Percentiles rank a stretch among this genome's conserved stretches.
phyloP scores from a whole-genome alignment of 2,888 invertebrate genomes.

The Diplolepis rosae region DNA sequence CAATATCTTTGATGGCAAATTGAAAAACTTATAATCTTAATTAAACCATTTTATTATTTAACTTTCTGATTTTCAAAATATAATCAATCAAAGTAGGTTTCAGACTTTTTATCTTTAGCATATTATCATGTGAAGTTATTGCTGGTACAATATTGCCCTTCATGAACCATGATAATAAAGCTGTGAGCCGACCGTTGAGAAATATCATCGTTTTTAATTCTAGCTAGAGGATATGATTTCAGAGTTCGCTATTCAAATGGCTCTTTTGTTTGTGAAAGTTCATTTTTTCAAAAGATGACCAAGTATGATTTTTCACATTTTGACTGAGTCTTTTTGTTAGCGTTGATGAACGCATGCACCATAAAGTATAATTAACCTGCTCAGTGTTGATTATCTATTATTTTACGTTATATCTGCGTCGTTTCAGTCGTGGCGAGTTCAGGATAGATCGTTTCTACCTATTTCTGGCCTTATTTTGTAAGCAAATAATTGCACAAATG shows the following conservation, averaged over 20 bases:
- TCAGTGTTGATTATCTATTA: slow-evolving; percentile 24
- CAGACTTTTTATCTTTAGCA: slow-evolving; percentile 14
- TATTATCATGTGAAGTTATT: background rate
- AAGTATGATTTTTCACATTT: slow-evolving; percentile 25
- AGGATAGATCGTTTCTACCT: slow-evolving; percentile 21
- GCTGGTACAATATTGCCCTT: slow-evolving; percentile 17
- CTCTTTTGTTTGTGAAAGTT: slow-evolving; percentile 9
- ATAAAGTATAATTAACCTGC: slow-evolving; percentile 26
- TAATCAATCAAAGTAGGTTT: background rate
- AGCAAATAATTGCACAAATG: slow-evolving; percentile 4
- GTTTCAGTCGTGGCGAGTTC: slow-evolving; percentile 6
- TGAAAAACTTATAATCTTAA: too few species aligned
- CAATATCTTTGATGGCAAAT: background rate
- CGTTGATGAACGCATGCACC: slow-evolving; percentile 23
- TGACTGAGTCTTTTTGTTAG: slow-evolving; percentile 11
- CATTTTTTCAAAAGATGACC: slow-evolving; percentile 29
- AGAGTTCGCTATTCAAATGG: slow-evolving; percentile 19
- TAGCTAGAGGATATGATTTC: background rate
- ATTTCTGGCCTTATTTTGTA: slow-evolving; percentile 17
- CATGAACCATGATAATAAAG: slow-evolving; percentile 8
- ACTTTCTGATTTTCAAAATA: background rate
- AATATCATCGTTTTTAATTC: background rate
- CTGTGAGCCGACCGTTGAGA: background rate
- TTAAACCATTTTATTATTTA: too few species aligned
- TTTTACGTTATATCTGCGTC: slow-evolving; percentile 25